Evolutionary conservation across 2,797 vertebrate genomes (phyloP).

Genomic region (Pyrocephalus nanus): DNA sequence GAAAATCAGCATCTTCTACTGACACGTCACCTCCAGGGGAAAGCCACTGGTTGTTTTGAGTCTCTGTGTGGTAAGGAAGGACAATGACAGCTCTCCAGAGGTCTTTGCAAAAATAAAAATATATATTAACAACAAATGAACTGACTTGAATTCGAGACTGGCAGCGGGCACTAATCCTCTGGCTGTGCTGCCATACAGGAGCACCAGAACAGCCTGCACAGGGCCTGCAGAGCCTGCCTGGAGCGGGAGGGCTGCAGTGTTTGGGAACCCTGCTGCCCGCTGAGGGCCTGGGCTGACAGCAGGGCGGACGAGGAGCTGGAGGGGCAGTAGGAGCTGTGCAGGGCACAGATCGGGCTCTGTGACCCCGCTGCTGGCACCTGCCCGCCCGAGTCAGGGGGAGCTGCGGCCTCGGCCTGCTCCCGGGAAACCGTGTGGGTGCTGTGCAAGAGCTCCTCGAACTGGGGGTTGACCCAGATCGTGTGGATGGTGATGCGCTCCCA

Average conservation of each 20-base stretch:
- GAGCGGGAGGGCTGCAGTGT: background rate
- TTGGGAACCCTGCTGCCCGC: accelerated
- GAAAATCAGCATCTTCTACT: background rate
- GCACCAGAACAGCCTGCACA: background rate
- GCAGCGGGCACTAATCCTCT: background rate
- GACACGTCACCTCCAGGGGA: accelerated
- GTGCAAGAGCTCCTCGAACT: background rate
- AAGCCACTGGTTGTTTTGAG: background rate
- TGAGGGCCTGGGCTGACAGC: background rate
- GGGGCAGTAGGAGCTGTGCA: background rate
- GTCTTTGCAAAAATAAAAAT: background rate
- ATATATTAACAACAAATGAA: background rate
- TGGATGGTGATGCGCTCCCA: background rate
- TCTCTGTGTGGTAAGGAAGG: background rate
- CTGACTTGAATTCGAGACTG: accelerated
- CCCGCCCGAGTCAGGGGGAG: background rate
- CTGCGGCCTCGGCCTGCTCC: background rate
- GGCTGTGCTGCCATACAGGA: background rate
- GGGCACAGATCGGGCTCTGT: background rate
- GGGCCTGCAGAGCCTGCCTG: background rate
- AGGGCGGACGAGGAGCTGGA: accelerated
- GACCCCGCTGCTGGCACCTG: background rate
- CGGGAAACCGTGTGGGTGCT: background rate
- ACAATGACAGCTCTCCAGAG: background rate
- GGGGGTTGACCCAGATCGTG: background rate